Evolutionary conservation across 37 sponge, comb jelly and placozoan genomes (phyloP).

Genomic region (Lycopodina hypogea): DNA sequence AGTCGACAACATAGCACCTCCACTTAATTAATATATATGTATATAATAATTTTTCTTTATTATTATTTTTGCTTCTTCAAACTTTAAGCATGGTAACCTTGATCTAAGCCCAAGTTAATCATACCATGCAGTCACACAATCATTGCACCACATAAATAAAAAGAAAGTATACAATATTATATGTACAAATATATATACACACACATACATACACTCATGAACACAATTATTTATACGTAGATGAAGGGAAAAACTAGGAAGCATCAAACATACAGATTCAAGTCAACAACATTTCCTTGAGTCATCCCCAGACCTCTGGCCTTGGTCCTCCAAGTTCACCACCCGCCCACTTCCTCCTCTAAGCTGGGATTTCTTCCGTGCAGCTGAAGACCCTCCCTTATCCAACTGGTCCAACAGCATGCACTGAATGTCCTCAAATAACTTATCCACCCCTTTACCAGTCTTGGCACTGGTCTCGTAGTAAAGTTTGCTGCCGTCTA

Average conservation of each 20-base stretch:
- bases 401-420: slow-evolving; percentile 43
- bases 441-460: slow-evolving; percentile 65
- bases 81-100: too few species aligned
- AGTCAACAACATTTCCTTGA: background rate
- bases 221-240: background rate
- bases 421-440: slow-evolving; percentile 68
- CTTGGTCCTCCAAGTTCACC: background rate
- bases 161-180: background rate
- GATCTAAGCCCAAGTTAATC: background rate
- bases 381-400: background rate
- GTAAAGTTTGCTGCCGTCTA: slow-evolving; percentile 47
- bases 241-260: too few species aligned
- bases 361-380: background rate
- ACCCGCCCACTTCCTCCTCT: background rate
- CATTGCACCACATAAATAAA: background rate
- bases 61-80: too few species aligned
- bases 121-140: background rate
- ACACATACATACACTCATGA: background rate
- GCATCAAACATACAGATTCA: too few species aligned
- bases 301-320: background rate
- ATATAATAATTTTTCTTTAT: too few species aligned
- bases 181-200: background rate
- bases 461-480: slow-evolving; percentile 84
- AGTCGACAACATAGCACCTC: too few species aligned
- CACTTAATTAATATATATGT: too few species aligned